Percentiles rank a stretch among this genome's conserved stretches.
These are phyloP conservation scores for Bovichtus variegatus DNA, from an alignment of 2,797 vertebrate species.

Conservation along the genomic window DNA sequence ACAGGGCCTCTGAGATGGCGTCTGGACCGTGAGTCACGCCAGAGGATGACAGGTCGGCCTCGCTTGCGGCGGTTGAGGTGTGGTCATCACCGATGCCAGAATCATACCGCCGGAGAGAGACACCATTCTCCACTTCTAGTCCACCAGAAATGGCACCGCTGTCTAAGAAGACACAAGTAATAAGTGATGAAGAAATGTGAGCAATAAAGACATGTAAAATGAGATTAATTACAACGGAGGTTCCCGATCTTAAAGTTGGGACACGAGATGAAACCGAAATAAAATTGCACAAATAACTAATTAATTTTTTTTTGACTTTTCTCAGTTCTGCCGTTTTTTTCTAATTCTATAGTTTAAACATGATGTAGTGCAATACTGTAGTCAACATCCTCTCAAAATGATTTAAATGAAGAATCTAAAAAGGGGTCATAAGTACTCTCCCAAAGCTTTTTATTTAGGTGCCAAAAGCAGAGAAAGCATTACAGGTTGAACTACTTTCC, in stretches of 20 bases:
- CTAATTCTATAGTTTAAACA: not conserved
- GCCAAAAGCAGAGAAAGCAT: not conserved
- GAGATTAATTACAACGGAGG: not conserved
- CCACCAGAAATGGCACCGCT: conserved; percentile 64
- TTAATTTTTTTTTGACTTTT: too few relatives aligned
- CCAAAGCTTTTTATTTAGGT: not conserved
- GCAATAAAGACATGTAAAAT: not conserved
- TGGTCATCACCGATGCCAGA: conserved; percentile 90
- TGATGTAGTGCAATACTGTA: not conserved
- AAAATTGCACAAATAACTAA: too few relatives aligned
- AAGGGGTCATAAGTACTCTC: rapidly evolving
- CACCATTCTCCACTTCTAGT: conserved; percentile 82
- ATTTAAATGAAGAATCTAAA: not conserved
- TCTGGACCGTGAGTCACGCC: conserved; percentile 88
- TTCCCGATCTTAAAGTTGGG: not conserved
- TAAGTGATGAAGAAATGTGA: not conserved
- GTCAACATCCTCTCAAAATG: not conserved
- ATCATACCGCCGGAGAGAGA: conserved; percentile 85
- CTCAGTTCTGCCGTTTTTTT: not conserved
- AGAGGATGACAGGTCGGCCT: conserved; percentile 58
- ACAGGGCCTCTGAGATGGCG: conserved; percentile 93
- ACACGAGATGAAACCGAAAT: too few relatives aligned
- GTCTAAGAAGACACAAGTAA: conserved; percentile 45
- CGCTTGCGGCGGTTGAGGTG: conserved; percentile 69
- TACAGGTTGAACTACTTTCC: not conserved